phyloP scores from a whole-genome alignment of 2,888 invertebrate genomes.

The Chorisops tibialis region DNA sequence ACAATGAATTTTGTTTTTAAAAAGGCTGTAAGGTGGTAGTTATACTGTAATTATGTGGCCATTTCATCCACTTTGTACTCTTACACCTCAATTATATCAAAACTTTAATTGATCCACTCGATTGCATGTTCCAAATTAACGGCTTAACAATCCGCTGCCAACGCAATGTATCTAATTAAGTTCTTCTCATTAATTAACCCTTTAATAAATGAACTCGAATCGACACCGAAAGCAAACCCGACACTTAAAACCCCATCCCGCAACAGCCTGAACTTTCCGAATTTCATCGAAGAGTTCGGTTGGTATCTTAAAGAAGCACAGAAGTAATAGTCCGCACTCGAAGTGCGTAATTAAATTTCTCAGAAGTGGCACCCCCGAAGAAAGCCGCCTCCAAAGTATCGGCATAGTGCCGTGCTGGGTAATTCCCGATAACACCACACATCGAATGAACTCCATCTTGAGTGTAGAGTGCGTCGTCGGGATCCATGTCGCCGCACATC shows the following conservation, averaged over 20 bases:
- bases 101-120: conserved; percentile 16
- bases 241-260: too few relatives aligned
- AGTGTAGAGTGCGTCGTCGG: background rate
- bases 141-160: conserved; percentile 15
- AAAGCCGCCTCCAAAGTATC: background rate
- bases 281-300: too few relatives aligned
- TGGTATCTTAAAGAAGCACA: too few relatives aligned
- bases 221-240: background rate
- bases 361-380: background rate
- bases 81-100: conserved; percentile 13
- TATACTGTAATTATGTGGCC: too few relatives aligned
- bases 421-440: conserved; percentile 22
- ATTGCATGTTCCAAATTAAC: conserved; percentile 5
- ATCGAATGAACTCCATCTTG: conserved; percentile 7
- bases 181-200: conserved; percentile 11
- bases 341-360: conserved; percentile 21
- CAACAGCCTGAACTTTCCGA: too few relatives aligned
- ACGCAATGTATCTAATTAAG: conserved; percentile 8
- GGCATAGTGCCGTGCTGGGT: background rate
- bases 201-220: conserved; percentile 22
- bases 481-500: conserved; percentile 1
- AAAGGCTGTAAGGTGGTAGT: too few relatives aligned
- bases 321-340: conserved; percentile 21
- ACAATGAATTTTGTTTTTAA: too few relatives aligned
- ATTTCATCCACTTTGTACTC: background rate